Conservation (phyloP, 2,797 vertebrate genomes). For the Sitta carolinensis region DNA sequence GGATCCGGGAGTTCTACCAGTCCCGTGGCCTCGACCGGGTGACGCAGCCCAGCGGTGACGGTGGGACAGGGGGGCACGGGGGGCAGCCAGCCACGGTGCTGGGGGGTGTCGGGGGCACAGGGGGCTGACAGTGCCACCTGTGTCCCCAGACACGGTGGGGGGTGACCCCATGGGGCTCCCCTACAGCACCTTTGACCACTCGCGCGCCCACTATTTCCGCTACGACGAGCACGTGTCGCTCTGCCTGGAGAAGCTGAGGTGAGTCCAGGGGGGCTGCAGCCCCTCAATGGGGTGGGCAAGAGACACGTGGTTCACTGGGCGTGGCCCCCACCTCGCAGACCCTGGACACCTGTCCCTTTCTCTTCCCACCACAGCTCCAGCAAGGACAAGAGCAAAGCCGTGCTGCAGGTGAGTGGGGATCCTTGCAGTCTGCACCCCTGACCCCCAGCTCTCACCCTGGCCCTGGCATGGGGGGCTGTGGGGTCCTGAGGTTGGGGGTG, state of each 20-base stretch:
- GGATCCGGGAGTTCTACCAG: conserved; percentile 97
- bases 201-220: conserved; percentile 95
- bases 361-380: conserved; percentile 77
- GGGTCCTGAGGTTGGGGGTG: not conserved
- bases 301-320: fast-evolving
- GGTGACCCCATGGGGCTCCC: conserved; percentile 88
- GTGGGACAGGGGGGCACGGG: not conserved
- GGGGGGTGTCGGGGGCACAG: not conserved
- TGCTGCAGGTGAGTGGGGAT: conserved; percentile 83
- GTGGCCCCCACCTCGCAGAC: fast-evolving
- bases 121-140: not conserved
- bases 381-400: conserved; percentile 90
- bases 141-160: conserved; percentile 81
- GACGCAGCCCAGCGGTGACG: conserved; percentile 78
- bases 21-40: conserved; percentile 92
- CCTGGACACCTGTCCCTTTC: not conserved
- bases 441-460: not conserved
- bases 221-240: conserved; percentile 96
- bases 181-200: conserved; percentile 92
- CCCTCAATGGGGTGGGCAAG: not conserved
- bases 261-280: not conserved
- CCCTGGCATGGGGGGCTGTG: too few species aligned
- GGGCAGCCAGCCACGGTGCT: not conserved
- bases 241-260: conserved; percentile 94
- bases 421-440: not conserved